Percentiles rank a stretch among this genome's conserved stretches.
Evolutionary conservation across 2,797 vertebrate genomes (phyloP).

Genomic region (Lerista edwardsae): DNA sequence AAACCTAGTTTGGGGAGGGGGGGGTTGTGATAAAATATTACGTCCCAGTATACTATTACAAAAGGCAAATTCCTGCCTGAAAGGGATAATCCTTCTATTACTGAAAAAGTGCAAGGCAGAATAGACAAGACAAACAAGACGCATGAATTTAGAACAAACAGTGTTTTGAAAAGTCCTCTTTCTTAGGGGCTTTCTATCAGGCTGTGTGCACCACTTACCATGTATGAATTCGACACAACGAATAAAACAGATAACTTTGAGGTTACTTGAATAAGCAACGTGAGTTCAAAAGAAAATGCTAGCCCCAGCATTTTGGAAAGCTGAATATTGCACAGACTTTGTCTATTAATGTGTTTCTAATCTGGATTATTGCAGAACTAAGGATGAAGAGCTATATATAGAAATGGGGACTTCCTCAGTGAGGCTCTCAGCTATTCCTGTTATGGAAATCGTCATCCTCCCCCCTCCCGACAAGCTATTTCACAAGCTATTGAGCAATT

Average conservation of each 20-base stretch:
- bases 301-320: slow-evolving; percentile 44
- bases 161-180: slow-evolving; percentile 31
- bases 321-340: slow-evolving; percentile 22
- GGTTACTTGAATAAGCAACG: slow-evolving; percentile 40
- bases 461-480: slow-evolving; percentile 52
- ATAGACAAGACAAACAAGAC: slow-evolving; percentile 44
- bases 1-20: slow-evolving; percentile 33
- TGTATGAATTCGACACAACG: slow-evolving; percentile 35
- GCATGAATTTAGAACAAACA: slow-evolving; percentile 50
- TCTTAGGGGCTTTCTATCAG: slow-evolving; percentile 51
- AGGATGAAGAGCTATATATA: slow-evolving; percentile 39
- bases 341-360: slow-evolving; percentile 42
- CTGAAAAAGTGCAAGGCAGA: slow-evolving; percentile 45
- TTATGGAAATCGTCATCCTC: slow-evolving; percentile 59
- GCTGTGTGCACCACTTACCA: slow-evolving; percentile 49
- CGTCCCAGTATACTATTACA: slow-evolving; percentile 31
- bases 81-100: background rate
- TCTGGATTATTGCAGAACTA: slow-evolving; percentile 49
- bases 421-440: slow-evolving; percentile 56
- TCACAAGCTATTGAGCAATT: slow-evolving; percentile 70
- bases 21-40: slow-evolving; percentile 22
- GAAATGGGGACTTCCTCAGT: slow-evolving; percentile 39
- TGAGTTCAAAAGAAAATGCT: background rate
- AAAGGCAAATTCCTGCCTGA: slow-evolving; percentile 24
- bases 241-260: slow-evolving; percentile 51